Base-by-base conservation (phyloP, 2,888 invertebrate genomes). In the Lepidocyrtoides sp. region DNA sequence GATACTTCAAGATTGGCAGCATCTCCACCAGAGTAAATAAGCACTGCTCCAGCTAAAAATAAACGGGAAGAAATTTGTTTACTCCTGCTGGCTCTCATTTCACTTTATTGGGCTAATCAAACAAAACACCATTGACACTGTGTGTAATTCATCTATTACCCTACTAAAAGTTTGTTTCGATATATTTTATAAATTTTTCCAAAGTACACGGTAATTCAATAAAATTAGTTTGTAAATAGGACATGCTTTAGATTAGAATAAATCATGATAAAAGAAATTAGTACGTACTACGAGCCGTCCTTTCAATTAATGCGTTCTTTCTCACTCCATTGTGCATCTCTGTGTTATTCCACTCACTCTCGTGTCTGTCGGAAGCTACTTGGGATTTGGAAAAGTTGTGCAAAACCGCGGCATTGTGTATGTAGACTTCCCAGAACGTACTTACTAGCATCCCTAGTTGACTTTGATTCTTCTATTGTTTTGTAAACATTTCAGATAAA, bases 271-370 rank as follows among this genome's bases (percentile, higher is more conserved):
- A 44, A 44, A 8, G 44, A 44, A 79, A 32, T 17, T 1, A 54
- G 14, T 44, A 10, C 44, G 41, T 60, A 83, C 66, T 44, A 29
- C 66, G 63, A 60, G 66, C 83, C 23, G 48, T 88, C 82, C 72
- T 89, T 12, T 36, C 36, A 36, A n/a, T 36, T 7, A 57, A 51
- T 54, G n/a, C 48, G 20, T 48, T 72, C 36, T 89, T 89, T 14
- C 79, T 44, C 20, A 90, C 85, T 79, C 90, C 85, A 72, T 85
- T 91, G 20, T 79, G 57, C 90, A 91, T 85, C 41, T 91, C 90
- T 7, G 90, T 91, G 72, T 66, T 91, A 12, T 91, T 91, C 90
- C 90, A 91, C 26, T 91, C 90, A 29, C 81, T 81, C 72, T 85
- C 90, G 60, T 91, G 85, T 32, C 90, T 85, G 57, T 91, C 90